phyloP scores from a whole-genome alignment of 2,113 vertebrate species.

The Ptyas mucosa region DNA sequence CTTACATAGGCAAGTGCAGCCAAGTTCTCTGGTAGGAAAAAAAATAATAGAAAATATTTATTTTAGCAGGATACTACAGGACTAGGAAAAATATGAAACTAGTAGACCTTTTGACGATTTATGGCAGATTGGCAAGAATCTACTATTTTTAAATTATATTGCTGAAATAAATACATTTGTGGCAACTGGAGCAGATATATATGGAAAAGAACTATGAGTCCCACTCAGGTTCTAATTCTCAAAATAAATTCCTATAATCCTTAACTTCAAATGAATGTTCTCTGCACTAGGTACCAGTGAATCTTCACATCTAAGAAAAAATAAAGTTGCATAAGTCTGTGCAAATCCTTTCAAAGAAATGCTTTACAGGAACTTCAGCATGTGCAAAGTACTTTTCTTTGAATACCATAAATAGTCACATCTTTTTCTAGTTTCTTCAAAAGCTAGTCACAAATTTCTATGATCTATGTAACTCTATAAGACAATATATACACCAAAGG shows the following conservation, averaged over 20 bases:
- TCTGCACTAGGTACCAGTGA: neutral
- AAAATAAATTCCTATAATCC: neutral
- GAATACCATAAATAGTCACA: neutral
- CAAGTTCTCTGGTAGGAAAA: neutral
- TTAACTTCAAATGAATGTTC: neutral
- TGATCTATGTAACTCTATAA: neutral
- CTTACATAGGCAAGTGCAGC: neutral
- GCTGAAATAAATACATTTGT: neutral
- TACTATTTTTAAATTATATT: neutral
- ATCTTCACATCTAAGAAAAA: neutral
- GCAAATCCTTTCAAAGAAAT: neutral
- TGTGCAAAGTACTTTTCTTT: neutral
- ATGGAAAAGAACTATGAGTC: neutral
- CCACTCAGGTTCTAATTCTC: neutral
- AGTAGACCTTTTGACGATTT: neutral
- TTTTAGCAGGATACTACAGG: neutral
- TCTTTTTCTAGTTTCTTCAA: neutral
- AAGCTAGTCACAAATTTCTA: neutral
- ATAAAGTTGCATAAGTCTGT: neutral
- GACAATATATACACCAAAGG: neutral
- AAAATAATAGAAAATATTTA: neutral
- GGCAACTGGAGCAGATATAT: neutral
- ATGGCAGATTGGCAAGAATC: neutral
- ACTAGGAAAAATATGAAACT: neutral
- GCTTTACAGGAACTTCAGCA: neutral